Evolutionary conservation across 2,113 vertebrate genomes (phyloP), one percentile per base, ranked within the genome.

Genomic region (Bufo gargarizans): DNA sequence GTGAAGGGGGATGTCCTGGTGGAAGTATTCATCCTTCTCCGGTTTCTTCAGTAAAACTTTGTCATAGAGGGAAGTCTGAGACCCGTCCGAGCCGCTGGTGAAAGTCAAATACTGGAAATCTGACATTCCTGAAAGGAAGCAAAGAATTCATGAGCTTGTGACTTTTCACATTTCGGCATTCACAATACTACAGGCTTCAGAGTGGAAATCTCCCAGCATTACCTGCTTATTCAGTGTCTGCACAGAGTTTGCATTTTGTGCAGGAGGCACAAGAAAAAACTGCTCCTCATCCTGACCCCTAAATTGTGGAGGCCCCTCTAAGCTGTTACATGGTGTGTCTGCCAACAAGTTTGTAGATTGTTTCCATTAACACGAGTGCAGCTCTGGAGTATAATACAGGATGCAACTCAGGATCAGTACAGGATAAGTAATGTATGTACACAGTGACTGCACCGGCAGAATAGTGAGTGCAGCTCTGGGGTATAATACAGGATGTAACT

Each of bases 61-160:
- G 92, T 99, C 93, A 0, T 99, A 99, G 93, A 99, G 94, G 2
- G 98, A 99, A 0, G 65, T 86, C 8, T 93, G 93, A 10, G 90
- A 92, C 84, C 95, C 95, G 0, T 91, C 93, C 0, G 92, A 87
- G 0, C 95, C 93, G 0, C 94, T 95, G 86, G 98, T 95, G 87
- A 97, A 91, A 0, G 97, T 97, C 45, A 99, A 91, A 90, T 95
- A 99, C 93, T 99, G 98, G 91, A 99, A 99, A 91, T 99, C 98
- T 0, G 95, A 96, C 95, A 96, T 95, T 4, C 96, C 96, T 96
- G 85, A 7, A 43, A 45, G 72, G 3, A 10, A 50, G 10, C 2
- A 50, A 20, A 7, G 45, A 9, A 43, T 3, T 13, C 22, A 43
- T n/a, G 11, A 74, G 7, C 22, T 74, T 19, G 71, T 49, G 22